Conservation (phyloP, 2,888 invertebrate species). For the Calameuta filiformis region DNA sequence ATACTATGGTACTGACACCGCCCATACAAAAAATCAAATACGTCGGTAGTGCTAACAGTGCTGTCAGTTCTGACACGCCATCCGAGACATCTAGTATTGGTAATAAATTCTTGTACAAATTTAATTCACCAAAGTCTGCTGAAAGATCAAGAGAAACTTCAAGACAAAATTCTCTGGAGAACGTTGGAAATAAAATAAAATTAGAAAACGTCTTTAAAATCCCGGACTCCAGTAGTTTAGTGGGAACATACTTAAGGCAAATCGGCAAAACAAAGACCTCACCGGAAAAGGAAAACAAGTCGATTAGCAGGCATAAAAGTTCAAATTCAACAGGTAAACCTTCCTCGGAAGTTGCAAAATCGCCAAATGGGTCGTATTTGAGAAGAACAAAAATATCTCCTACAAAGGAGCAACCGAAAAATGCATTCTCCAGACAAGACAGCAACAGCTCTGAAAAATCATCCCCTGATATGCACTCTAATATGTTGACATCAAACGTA, state of each 20-base stretch:
- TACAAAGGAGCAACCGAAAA: constrained; percentile 57
- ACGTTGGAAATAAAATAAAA: constrained; percentile 23
- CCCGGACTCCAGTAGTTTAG: constrained; percentile 45
- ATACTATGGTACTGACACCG: constrained; percentile 8
- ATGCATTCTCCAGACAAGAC: constrained; percentile 47
- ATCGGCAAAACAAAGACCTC: constrained; percentile 51
- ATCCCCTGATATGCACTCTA: not conserved
- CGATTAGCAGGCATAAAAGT: constrained; percentile 36
- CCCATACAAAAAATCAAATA: constrained; percentile 55
- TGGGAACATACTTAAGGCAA: constrained; percentile 56
- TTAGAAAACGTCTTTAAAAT: constrained; percentile 47
- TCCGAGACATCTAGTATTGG: constrained; percentile 43
- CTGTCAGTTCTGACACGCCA: constrained; percentile 34
- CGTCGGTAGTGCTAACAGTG: constrained; percentile 42
- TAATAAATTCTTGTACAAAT: constrained; percentile 47
- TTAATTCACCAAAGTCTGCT: constrained; percentile 34
- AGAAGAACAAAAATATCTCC: constrained; percentile 62
- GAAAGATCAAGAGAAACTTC: constrained; percentile 29
- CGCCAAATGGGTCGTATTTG: constrained; percentile 50
- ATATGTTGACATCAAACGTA: not conserved
- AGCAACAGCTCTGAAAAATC: not conserved
- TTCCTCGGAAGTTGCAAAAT: constrained; percentile 34
- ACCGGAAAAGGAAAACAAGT: constrained; percentile 48
- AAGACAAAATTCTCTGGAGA: constrained; percentile 15
- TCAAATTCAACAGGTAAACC: constrained; percentile 34